Conservation (phyloP, 2,113 vertebrate genomes). For the Anhinga rufa region DNA sequence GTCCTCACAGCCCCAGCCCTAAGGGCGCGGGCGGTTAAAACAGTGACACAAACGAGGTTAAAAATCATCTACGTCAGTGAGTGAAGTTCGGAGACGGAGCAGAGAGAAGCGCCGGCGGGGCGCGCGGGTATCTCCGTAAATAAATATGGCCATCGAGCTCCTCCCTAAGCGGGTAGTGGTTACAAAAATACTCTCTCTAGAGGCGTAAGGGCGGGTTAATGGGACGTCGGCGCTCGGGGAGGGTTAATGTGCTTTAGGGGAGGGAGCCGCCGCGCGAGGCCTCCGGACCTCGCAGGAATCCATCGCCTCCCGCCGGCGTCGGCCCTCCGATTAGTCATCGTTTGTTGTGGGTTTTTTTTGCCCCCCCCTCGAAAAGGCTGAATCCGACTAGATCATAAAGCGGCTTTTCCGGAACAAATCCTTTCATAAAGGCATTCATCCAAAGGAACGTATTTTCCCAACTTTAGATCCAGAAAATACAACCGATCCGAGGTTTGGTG, state of each 20-base stretch:
- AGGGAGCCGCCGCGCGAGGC: not conserved
- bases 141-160: not conserved
- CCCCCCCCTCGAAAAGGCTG: not conserved
- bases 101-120: not conserved
- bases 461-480: constrained; percentile 79
- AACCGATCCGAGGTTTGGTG: constrained; percentile 73
- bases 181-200: not conserved
- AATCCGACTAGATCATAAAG: not conserved
- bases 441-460: constrained; percentile 75
- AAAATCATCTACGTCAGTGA: not conserved
- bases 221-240: not conserved
- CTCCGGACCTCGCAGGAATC: not conserved
- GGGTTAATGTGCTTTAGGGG: not conserved
- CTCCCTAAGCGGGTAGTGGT: not conserved
- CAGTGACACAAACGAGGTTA: not conserved
- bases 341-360: not conserved
- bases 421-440: constrained; percentile 69
- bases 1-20: not conserved
- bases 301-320: not conserved
- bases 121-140: not conserved
- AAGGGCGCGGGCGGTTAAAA: not conserved
- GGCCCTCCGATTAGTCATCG: not conserved
- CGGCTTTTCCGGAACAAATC: constrained; percentile 67
- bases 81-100: not conserved
- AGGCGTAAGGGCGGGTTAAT: not conserved